A percentile compares a stretch with the other conserved stretches of the same genome.
These are phyloP conservation scores for Syngnathus scovelli DNA, from an alignment of 2,113 vertebrate species.

Conservation along the genomic window DNA sequence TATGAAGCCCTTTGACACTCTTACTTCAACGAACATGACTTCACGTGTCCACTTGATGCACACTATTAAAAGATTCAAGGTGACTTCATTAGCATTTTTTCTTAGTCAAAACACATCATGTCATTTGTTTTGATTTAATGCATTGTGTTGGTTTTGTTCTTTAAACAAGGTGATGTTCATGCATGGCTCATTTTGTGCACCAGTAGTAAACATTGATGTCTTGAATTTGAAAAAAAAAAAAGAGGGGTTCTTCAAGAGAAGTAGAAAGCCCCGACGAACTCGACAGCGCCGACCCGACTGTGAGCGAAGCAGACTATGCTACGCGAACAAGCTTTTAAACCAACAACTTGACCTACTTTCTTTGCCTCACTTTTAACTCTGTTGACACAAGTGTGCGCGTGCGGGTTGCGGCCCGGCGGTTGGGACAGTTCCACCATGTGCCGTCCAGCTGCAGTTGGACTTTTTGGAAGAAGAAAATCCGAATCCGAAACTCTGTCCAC, in stretches of 20 bases:
- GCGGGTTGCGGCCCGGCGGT: background rate
- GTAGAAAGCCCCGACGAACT: background rate
- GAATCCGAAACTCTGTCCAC: background rate
- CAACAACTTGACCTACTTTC: constrained; percentile 7
- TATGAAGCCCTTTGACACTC: too few relatives aligned
- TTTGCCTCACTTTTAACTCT: background rate
- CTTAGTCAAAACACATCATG: too few relatives aligned
- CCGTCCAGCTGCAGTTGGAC: background rate
- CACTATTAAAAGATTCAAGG: too few relatives aligned
- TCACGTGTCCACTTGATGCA: too few relatives aligned
- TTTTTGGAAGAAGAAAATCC: background rate
- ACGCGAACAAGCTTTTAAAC: background rate
- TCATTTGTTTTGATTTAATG: too few relatives aligned
- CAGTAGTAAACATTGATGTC: too few relatives aligned
- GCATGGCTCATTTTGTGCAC: too few relatives aligned
- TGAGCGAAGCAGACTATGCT: background rate
- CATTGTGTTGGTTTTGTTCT: too few relatives aligned
- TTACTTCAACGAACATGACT: too few relatives aligned
- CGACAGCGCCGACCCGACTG: background rate
- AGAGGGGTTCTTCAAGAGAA: background rate
- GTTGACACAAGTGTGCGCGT: background rate
- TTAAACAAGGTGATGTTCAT: too few relatives aligned
- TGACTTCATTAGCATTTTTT: too few relatives aligned
- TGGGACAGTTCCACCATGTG: background rate
- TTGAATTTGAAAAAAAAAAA: background rate